Evolutionary conservation across 2,113 vertebrate species (phyloP), one percentile per base, ranked within the genome.

Genomic region (Equus przewalskii): DNA sequence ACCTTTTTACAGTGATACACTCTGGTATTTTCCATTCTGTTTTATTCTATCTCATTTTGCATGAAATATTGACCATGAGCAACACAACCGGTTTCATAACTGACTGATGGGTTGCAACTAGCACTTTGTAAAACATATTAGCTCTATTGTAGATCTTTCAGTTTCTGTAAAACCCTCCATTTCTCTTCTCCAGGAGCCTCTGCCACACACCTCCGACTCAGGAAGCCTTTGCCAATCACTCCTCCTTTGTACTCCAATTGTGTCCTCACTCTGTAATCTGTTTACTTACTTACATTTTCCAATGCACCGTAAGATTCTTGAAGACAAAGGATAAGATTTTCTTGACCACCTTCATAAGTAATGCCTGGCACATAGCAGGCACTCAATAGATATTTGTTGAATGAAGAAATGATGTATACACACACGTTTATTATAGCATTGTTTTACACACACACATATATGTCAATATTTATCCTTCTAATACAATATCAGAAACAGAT

Each of bases 21-120:
- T 70, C 54, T 79, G 44, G 36, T 85, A 36, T 85, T 90, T 89
- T 82, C 79, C 72, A 62, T 93, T 89, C 22, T 44, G 8, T 94
- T 89, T 70, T 72, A 91, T 62, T 36, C 65, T 62, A 24, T 60
- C 60, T 86, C 64, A 91, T 51, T 70, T 90, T 80, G 85, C 83
- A 56, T 46, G 28, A 72, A 93, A 85, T 65, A 85, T 56, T 90
- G 86, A 56, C 44, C 44, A 33, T 72, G 72, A 72, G 80, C 36
- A 93, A 84, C 3, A 6, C 64, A 79, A 90, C 6, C 46, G 44
- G 36, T 73, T 90, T 85, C 6, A 65, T 56, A 62, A 84, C 41
- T 81, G n/a, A 67, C 67, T 70, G 84, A 64, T 90, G 54, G n/a
- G 28, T 49, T 85, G 86, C 56, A 65, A n/a, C 22, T 69, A 90